Evolutionary conservation across 2,797 vertebrate species (phyloP).

Genomic region (Chloroceryle inda): DNA sequence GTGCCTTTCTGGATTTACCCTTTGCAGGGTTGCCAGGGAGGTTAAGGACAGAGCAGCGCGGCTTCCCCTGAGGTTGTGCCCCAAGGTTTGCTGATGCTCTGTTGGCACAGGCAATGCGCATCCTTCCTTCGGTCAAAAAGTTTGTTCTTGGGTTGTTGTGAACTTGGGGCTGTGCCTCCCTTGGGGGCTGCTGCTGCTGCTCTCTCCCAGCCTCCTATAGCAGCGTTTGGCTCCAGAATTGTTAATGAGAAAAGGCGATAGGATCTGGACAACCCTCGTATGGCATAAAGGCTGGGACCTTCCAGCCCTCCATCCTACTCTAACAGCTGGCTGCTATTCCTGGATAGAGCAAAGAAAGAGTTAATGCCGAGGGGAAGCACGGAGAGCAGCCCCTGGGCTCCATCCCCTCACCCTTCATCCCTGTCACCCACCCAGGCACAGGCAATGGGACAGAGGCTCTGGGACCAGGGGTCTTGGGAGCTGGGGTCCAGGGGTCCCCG

Average conservation of each 20-base stretch:
- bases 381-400: neutral
- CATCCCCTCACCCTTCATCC: neutral
- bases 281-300: neutral
- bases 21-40: neutral
- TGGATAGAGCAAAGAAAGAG: neutral
- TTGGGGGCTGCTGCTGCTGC: neutral
- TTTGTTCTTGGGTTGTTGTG: neutral
- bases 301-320: neutral
- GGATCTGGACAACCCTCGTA: neutral
- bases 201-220: neutral
- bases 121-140: neutral
- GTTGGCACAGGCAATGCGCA: neutral
- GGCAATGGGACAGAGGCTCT: rapidly evolving
- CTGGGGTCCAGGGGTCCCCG: neutral
- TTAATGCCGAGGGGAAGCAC: neutral
- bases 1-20: neutral
- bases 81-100: rapidly evolving
- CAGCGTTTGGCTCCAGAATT: neutral
- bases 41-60: neutral
- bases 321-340: slow-evolving; percentile 31
- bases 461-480: neutral
- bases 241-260: neutral
- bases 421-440: neutral
- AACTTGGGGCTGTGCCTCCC: neutral
- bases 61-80: neutral